Conservation (phyloP, 2,113 vertebrate species). For the Oreotrochilus melanogaster region DNA sequence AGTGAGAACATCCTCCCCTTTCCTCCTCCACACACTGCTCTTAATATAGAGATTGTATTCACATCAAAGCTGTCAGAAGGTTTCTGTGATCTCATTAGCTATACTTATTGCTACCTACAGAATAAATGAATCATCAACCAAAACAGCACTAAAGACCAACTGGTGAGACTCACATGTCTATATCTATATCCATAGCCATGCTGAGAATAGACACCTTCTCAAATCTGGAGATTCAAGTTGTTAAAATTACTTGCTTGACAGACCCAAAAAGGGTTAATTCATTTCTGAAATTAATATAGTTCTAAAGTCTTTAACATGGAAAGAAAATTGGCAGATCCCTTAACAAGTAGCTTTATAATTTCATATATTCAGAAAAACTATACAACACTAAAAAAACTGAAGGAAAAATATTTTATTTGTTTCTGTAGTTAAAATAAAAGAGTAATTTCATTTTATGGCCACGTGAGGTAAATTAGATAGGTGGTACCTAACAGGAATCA, state of each 20-base stretch:
- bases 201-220: neutral
- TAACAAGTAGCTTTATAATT: neutral
- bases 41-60: constrained; percentile 69
- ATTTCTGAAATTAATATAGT: neutral
- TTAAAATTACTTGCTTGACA: neutral
- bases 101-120: constrained; percentile 71
- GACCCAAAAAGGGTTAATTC: neutral
- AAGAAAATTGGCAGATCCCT: neutral
- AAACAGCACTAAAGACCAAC: constrained; percentile 45
- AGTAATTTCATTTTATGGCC: neutral
- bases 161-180: constrained; percentile 45
- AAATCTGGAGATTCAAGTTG: neutral
- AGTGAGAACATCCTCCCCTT: constrained; percentile 48
- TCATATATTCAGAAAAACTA: neutral
- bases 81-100: constrained; percentile 69
- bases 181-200: neutral
- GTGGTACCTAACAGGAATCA: neutral
- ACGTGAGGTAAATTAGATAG: neutral
- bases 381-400: neutral
- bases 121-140: constrained; percentile 64
- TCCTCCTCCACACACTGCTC: constrained; percentile 60
- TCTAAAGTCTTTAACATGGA: neutral
- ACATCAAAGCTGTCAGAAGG: constrained; percentile 71
- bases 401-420: neutral
- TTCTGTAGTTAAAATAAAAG: neutral